Evolutionary conservation across 2,888 invertebrate species (phyloP), one percentile per base, ranked within the genome.

Genomic region (Arctia plantaginis): DNA sequence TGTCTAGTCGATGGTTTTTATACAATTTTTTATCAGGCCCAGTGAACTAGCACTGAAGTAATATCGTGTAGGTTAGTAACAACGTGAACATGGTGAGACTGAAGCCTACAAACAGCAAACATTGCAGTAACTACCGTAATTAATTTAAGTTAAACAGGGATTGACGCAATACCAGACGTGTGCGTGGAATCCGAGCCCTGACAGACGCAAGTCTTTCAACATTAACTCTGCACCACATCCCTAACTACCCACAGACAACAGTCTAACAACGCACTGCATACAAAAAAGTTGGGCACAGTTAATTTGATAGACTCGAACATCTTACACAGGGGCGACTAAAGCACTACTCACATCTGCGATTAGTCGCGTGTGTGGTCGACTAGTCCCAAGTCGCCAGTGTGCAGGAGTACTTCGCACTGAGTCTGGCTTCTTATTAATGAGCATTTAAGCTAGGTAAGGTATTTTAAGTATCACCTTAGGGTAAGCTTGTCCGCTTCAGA

Each of bases 1-100:
- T 88, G 91, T 93, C 94, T 94, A 94, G 94, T 94, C 94, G 92
- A 91, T 86, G 91, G 89, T 82, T 88, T 88, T 87, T 89, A 88
- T 87, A 88, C 86, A 87, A 79, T 87, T 89, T 81, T 88, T 87
- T 81, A 84, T 84, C 86, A 87, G 83, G 83, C 84, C 83, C 83
- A 82, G 79, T 85, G 81, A 81, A 78, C 30, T 62, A 30, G 7
- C 62, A 30, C 62, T 62, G 62, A 30, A 18, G 27, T 62, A 62
- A 76, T 77, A 47, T 77, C 78, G 80, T 77, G 89, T 88, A 87
- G 89, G 89, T 89, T 87, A 89, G 88, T 87, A 86, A 88, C 70
- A 78, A 68, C 72, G 79, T 71, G 77, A 82, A 87, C 89, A 87
- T 75, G 88, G 82, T 83, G 91, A 91, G 91, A 91, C 91, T 91